These are phyloP conservation scores for Harpagifer antarcticus DNA, from an alignment of 2,797 vertebrate species.

Conservation along the genomic window DNA sequence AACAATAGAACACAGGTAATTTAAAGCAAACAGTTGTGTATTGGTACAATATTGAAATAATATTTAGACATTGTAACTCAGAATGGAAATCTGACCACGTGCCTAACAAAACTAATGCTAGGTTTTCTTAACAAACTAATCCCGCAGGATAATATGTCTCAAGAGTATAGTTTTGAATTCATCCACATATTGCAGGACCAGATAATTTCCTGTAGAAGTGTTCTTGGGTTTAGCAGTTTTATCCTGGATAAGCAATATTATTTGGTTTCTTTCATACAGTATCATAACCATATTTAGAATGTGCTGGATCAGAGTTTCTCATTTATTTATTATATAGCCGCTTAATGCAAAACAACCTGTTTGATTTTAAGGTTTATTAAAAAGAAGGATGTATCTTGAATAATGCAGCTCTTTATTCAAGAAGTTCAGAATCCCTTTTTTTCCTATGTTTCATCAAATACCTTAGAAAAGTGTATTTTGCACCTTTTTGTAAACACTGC, in stretches of 20 bases:
- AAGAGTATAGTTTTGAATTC: not conserved
- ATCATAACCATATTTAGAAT: not conserved
- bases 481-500: not conserved
- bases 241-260: not conserved
- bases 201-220: not conserved
- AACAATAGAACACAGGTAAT: not conserved
- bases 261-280: not conserved
- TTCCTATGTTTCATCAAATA: slow-evolving; percentile 3
- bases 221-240: not conserved
- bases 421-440: not conserved
- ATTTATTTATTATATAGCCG: not conserved
- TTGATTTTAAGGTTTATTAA: not conserved
- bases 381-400: not conserved
- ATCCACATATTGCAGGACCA: not conserved
- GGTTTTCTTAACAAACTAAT: not conserved
- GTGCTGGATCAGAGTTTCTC: not conserved
- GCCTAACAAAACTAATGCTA: not conserved
- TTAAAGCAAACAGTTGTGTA: not conserved
- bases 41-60: not conserved
- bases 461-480: not conserved
- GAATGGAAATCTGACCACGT: not conserved
- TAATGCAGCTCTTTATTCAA: not conserved
- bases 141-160: not conserved
- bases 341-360: not conserved
- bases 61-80: accelerated